Evolutionary conservation across 2,888 invertebrate genomes (phyloP), one percentile per base, ranked within the genome.

Genomic region (Temnothorax rugatulus): DNA sequence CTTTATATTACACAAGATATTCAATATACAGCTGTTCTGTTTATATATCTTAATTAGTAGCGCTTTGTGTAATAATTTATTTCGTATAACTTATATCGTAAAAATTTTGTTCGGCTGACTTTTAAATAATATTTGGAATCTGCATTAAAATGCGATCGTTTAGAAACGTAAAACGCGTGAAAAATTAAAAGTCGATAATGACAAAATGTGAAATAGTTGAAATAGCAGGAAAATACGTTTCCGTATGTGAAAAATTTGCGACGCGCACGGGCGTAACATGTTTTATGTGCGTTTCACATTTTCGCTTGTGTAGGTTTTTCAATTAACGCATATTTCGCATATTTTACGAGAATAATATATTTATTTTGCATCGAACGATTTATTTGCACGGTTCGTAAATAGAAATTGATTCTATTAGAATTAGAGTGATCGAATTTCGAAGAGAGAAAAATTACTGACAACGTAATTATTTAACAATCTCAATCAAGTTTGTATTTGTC

Each of bases 101-200:
- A 9, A 54, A 66, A 54, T 66, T 52, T 18, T 41, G 8, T 9
- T 76, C 18, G 52, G 25, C 2, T 50, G 18, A 76, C 34, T 64
- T 64, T 64, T 50, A 4, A 7, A 41, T 61, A 74, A 47, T 50
- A 63, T 66, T 25, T 29, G 52, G 38, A 66, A 66, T 61, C 74
- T 29, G 38, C 21, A 71, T 34, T 25, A n/a, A 29, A 52, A 66
- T 66, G 25, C 52, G 13, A 76, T 66, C 21, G 38, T 25, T 66
- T 66, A 44, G 44, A 77, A 29, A n/a, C 7, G 66, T 2, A 66
- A 76, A 41, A 64, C 11, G 15, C 25, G 66, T 66, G 54, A 54
- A 77, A 64, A 69, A 77, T 77, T 69, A 77, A 77, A 77, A 77
- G 54, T 54, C 77, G 77, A 44, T 54, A 57, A 41, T 77, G 68